A percentile compares a stretch with the other conserved stretches of the same genome.
Evolutionary conservation across 2,113 vertebrate species (phyloP).

Genomic region (Malaclemys terrapin): DNA sequence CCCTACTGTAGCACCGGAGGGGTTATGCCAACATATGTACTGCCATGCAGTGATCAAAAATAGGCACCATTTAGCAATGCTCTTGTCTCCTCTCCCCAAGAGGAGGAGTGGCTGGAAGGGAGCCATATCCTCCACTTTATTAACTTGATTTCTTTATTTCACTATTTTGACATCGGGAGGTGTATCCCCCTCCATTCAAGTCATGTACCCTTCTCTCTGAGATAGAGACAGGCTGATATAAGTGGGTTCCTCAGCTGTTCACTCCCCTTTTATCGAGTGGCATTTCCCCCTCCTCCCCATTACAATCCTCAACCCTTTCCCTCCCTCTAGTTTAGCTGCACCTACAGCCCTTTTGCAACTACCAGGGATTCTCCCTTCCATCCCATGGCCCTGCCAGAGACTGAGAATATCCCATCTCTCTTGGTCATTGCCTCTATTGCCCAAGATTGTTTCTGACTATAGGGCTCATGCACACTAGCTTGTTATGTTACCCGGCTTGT

Average conservation of each 20-base stretch:
- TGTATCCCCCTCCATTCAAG: constrained; percentile 43
- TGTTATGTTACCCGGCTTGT: neutral
- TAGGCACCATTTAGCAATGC: constrained; percentile 64
- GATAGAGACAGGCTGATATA: constrained; percentile 46
- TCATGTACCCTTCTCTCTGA: constrained; percentile 52
- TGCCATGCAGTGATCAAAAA: constrained; percentile 58
- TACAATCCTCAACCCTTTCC: constrained; percentile 57
- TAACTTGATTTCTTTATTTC: constrained; percentile 59
- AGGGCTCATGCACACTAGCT: neutral
- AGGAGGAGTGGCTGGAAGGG: neutral
- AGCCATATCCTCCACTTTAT: constrained; percentile 67
- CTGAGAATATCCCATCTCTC: constrained; percentile 17
- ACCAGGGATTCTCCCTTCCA: neutral
- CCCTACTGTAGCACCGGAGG: neutral
- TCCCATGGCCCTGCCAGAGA: constrained; percentile 34
- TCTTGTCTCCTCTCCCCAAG: neutral
- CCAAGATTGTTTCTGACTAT: neutral
- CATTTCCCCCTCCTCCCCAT: constrained; percentile 71
- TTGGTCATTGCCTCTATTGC: neutral
- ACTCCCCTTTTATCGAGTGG: constrained; percentile 67
- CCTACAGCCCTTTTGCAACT: constrained; percentile 39
- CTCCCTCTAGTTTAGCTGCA: constrained; percentile 62
- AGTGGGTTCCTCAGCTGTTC: constrained; percentile 52
- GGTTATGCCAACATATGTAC: neutral
- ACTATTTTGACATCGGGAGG: constrained; percentile 64